Percentiles rank a stretch among this genome's conserved stretches.
Conservation (phyloP, 2,797 vertebrate species). For the Phoeniculus purpureus region DNA sequence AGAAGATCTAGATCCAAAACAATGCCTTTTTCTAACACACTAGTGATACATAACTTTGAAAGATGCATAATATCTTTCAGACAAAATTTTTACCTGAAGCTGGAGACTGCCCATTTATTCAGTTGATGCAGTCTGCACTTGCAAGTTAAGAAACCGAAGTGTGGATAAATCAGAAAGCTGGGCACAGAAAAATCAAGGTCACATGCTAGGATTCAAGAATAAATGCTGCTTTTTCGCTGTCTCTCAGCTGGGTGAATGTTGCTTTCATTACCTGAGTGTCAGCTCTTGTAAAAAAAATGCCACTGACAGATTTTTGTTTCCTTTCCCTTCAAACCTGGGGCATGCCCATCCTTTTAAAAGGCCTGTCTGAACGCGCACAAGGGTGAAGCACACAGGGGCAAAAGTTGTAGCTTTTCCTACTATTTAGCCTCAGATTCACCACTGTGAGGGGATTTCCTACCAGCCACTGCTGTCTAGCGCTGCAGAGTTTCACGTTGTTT, state of each 20-base stretch:
- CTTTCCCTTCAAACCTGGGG: constrained; percentile 41
- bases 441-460: background rate
- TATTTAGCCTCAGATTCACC: background rate
- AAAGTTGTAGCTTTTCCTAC: background rate
- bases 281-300: constrained; percentile 33
- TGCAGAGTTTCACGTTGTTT: background rate
- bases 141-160: background rate
- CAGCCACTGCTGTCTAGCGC: background rate
- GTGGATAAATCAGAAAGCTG: background rate
- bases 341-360: constrained; percentile 8
- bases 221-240: background rate
- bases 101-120: background rate
- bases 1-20: constrained; percentile 39
- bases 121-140: background rate
- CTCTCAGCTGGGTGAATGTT: background rate
- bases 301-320: constrained; percentile 22
- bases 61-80: background rate
- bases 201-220: background rate
- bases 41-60: background rate
- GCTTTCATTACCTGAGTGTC: background rate
- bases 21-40: constrained; percentile 9
- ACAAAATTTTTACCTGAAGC: background rate
- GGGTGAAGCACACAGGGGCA: background rate
- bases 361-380: background rate
- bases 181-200: background rate